phyloP scores from a whole-genome alignment of 2,888 invertebrate genomes.

The Ethmia dodecea region DNA sequence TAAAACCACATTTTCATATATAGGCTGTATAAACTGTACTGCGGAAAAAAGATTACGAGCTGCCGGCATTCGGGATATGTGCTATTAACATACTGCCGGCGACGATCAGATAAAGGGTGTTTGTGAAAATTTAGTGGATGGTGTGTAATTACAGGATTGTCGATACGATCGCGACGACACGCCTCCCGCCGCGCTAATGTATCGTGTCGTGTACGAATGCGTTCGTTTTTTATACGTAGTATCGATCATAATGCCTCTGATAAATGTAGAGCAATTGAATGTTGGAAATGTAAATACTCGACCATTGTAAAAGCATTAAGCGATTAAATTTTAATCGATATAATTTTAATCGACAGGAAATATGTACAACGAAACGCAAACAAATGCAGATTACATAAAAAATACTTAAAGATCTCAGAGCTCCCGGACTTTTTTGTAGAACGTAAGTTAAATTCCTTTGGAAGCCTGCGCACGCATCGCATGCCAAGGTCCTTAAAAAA shows the following conservation, averaged over 20 bases:
- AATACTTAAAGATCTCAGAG: no score
- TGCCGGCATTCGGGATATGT: constrained; percentile 55
- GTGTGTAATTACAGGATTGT: constrained; percentile 52
- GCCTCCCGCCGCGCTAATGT: constrained; percentile 43
- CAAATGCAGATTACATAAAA: no score
- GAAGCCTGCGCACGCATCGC: neutral
- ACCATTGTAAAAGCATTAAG: neutral
- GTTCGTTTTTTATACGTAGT: constrained; percentile 26
- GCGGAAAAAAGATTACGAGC: constrained; percentile 40
- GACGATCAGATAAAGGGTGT: constrained; percentile 58
- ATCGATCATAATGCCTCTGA: constrained; percentile 21
- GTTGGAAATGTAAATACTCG: constrained; percentile 15
- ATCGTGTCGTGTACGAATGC: constrained; percentile 29
- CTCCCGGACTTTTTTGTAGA: no score
- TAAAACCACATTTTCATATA: constrained; percentile 24
- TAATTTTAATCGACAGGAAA: no score
- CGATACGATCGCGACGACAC: constrained; percentile 56
- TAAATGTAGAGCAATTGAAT: constrained; percentile 17
- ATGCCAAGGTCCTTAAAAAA: neutral
- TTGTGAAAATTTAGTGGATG: constrained; percentile 69
- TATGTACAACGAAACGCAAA: no score
- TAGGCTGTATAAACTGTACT: constrained; percentile 19
- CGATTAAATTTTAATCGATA: neutral
- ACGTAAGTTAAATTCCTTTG: no score
- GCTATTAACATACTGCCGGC: constrained; percentile 62